Percentiles rank a stretch among this genome's conserved stretches.
These are phyloP conservation scores for Hassar affinis DNA, from an alignment of 2,113 vertebrate species.

Conservation along the genomic window DNA sequence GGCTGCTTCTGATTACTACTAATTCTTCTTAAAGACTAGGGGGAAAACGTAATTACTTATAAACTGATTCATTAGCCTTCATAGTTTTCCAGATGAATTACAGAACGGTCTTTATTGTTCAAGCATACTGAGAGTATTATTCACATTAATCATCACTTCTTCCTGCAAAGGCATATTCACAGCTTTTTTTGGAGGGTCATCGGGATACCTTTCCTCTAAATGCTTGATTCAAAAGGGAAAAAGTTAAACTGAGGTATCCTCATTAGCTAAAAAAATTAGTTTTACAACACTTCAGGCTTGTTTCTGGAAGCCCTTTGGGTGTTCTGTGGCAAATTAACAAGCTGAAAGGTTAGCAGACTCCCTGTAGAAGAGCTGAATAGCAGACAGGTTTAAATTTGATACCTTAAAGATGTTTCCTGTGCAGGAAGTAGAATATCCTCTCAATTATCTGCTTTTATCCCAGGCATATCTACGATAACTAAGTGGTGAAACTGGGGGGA, in stretches of 20 bases:
- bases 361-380: constrained; percentile 18
- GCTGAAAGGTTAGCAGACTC: constrained; percentile 19
- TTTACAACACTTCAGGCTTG: constrained; percentile 33
- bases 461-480: background rate
- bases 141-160: constrained; percentile 47
- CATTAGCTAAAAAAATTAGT: constrained; percentile 40
- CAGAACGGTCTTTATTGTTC: constrained; percentile 45
- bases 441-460: constrained; percentile 12
- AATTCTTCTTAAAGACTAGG: background rate
- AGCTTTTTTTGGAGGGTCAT: constrained; percentile 29
- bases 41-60: background rate
- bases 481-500: background rate
- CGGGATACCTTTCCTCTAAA: constrained; percentile 51
- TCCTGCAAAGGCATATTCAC: constrained; percentile 50
- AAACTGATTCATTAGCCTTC: constrained; percentile 53
- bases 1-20: background rate
- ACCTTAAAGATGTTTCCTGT: background rate
- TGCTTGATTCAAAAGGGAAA: constrained; percentile 20
- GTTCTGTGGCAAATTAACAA: constrained; percentile 35
- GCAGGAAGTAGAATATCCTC: constrained; percentile 7
- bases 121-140: constrained; percentile 38
- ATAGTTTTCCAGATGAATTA: background rate
- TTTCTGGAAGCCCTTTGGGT: constrained; percentile 28
- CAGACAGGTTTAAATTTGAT: constrained; percentile 8
- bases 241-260: constrained; percentile 27